Evolutionary conservation across 2,888 invertebrate species (phyloP).

Genomic region (Abrostola triplasia): DNA sequence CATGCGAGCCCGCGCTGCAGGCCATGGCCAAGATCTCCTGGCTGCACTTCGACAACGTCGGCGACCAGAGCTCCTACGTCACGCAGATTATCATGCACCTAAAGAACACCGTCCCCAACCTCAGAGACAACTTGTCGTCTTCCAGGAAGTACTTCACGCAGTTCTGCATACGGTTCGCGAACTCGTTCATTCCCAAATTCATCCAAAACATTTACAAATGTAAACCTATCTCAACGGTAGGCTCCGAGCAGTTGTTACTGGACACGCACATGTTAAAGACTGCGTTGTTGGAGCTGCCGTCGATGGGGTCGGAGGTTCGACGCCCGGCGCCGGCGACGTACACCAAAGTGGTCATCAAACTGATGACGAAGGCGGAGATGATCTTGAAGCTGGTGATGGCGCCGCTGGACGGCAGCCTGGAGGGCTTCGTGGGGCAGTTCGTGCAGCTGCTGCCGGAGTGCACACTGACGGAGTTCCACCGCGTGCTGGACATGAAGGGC

Average conservation of each 20-base stretch:
- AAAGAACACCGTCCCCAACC: conserved; percentile 95
- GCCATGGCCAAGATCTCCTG: conserved; percentile 98
- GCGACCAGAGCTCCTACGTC: conserved; percentile 98
- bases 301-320: conserved; percentile 95
- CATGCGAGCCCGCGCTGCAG: conserved; percentile 96
- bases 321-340: conserved; percentile 97
- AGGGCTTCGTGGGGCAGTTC: conserved; percentile 96
- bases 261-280: conserved; percentile 98
- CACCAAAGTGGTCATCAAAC: conserved; percentile 93
- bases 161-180: conserved; percentile 98
- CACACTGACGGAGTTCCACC: conserved; percentile 96
- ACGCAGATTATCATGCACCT: conserved; percentile 96
- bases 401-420: conserved; percentile 91
- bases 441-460: conserved; percentile 96
- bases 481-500: conserved; percentile 98
- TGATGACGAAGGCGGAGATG: conserved; percentile 99
- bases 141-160: conserved; percentile 99
- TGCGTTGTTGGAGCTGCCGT: conserved; percentile 97
- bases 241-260: conserved; percentile 97
- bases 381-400: conserved; percentile 99
- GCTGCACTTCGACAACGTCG: conserved; percentile 97
- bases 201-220: conserved; percentile 97
- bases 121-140: conserved; percentile 96
- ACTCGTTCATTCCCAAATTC: conserved; percentile 98
- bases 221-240: conserved; percentile 95